A percentile compares a stretch with the other conserved stretches of the same genome.
These are phyloP conservation scores for Sicus ferrugineus DNA, from an alignment of 2,888 invertebrate genomes.

Conservation along the genomic window DNA sequence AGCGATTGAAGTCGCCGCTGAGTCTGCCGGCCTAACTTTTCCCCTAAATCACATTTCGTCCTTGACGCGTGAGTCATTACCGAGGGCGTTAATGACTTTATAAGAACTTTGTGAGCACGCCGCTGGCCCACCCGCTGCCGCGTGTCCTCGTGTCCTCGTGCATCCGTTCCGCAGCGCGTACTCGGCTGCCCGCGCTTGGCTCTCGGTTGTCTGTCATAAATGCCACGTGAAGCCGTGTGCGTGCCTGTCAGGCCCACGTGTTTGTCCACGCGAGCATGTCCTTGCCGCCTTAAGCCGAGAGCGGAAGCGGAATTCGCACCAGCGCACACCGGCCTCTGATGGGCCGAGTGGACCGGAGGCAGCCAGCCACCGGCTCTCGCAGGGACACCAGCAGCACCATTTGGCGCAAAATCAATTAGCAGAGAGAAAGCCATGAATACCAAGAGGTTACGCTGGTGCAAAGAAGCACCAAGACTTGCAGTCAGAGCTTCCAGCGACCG, in stretches of 20 bases:
- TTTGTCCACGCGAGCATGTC: not conserved
- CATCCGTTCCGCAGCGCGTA: too few relatives aligned
- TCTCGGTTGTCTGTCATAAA: too few relatives aligned
- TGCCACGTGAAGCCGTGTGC: slow-evolving; percentile 37
- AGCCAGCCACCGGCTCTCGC: slow-evolving; percentile 7
- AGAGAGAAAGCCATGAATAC: slow-evolving; percentile 28
- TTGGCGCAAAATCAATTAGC: slow-evolving; percentile 33
- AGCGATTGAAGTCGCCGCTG: not conserved
- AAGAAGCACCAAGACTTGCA: not conserved
- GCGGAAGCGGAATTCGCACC: slow-evolving; percentile 30
- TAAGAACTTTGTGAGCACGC: slow-evolving; percentile 37
- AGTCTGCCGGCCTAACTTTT: not conserved
- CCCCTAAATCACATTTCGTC: slow-evolving; percentile 22
- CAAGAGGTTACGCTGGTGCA: slow-evolving; percentile 12
- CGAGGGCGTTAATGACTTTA: slow-evolving; percentile 41
- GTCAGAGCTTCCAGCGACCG: too few relatives aligned
- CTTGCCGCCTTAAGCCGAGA: not conserved
- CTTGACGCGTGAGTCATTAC: slow-evolving; percentile 34
- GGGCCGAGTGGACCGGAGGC: not conserved
- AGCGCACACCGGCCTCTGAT: slow-evolving; percentile 2
- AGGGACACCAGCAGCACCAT: slow-evolving; percentile 20
- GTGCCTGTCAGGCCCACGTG: not conserved
- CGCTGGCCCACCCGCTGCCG: not conserved
- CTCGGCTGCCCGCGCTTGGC: too few relatives aligned
- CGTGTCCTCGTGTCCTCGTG: not conserved